Percentiles rank a stretch among this genome's conserved stretches.
Conservation (phyloP, 2,888 invertebrate genomes). For the Brenthis ino region DNA sequence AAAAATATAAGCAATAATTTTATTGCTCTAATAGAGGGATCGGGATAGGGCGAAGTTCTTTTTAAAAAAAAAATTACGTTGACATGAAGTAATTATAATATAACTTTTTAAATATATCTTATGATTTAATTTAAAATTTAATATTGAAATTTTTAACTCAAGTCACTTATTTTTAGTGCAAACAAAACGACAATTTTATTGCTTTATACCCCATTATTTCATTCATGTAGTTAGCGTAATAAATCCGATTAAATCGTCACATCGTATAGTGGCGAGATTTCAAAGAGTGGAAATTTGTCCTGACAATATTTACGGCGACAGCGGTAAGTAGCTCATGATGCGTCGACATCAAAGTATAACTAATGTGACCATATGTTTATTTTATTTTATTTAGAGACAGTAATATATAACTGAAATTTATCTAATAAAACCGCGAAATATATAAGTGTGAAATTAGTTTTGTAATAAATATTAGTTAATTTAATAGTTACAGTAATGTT, state of each 20-base stretch:
- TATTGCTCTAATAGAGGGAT: too few relatives aligned
- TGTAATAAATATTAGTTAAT: too few relatives aligned
- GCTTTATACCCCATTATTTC: slow-evolving; percentile 42
- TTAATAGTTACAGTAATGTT: too few relatives aligned
- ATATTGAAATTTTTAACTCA: slow-evolving; percentile 34
- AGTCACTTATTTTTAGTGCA: slow-evolving; percentile 26
- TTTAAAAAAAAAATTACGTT: too few relatives aligned
- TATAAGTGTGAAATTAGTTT: too few relatives aligned
- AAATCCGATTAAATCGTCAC: slow-evolving; percentile 67
- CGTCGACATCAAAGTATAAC: slow-evolving; percentile 47
- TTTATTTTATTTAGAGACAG: not conserved
- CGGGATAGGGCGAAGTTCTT: too few relatives aligned
- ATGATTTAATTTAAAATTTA: slow-evolving; percentile 27
- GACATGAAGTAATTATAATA: not conserved
- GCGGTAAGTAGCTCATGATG: slow-evolving; percentile 51
- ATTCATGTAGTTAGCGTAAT: slow-evolving; percentile 53
- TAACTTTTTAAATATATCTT: not conserved
- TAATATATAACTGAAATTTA: not conserved
- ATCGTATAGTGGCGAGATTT: slow-evolving; percentile 58
- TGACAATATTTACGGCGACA: slow-evolving; percentile 74
- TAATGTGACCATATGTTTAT: slow-evolving; percentile 30
- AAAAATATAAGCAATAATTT: too few relatives aligned
- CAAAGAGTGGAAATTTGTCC: slow-evolving; percentile 78
- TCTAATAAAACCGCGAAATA: too few relatives aligned
- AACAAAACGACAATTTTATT: slow-evolving; percentile 53